Percentiles rank a stretch among this genome's conserved stretches.
Conservation (phyloP, 2,113 vertebrate species). For the Scomber colias region DNA sequence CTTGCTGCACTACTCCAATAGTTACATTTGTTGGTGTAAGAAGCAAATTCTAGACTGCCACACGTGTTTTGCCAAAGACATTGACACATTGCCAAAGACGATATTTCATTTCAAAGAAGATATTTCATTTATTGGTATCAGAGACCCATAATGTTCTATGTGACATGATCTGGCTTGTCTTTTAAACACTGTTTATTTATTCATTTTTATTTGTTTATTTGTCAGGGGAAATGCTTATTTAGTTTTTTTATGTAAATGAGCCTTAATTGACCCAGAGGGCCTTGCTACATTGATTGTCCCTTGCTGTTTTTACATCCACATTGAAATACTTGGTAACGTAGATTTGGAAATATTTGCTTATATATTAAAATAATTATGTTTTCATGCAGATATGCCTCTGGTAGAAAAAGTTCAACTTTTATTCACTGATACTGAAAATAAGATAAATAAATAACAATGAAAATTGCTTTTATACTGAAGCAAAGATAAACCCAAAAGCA, state of each 20-base stretch:
- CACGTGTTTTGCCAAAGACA: no score
- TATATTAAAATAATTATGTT: not conserved
- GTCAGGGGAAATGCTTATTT: not conserved
- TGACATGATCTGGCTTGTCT: not conserved
- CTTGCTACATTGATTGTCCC: no score
- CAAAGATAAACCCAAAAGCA: constrained; percentile 15
- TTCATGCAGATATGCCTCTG: not conserved
- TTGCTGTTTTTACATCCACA: not conserved
- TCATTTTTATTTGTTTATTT: not conserved
- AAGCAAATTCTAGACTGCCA: not conserved
- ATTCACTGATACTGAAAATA: not conserved
- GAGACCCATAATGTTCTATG: not conserved
- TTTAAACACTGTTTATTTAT: not conserved
- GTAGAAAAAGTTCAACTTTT: no score
- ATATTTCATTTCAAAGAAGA: no score
- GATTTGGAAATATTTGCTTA: not conserved
- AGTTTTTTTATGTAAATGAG: no score
- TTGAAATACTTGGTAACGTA: not conserved
- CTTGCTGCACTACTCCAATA: constrained; percentile 3
- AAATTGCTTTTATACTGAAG: not conserved
- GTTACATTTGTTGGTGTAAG: not conserved
- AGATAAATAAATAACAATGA: not conserved
- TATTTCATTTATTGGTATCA: not conserved
- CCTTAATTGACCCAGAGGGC: no score
- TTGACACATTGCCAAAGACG: not conserved